Percentiles rank a stretch among this genome's conserved stretches.
Evolutionary conservation across 2,113 vertebrate genomes (phyloP).

Genomic region (Irena cyanogastra): DNA sequence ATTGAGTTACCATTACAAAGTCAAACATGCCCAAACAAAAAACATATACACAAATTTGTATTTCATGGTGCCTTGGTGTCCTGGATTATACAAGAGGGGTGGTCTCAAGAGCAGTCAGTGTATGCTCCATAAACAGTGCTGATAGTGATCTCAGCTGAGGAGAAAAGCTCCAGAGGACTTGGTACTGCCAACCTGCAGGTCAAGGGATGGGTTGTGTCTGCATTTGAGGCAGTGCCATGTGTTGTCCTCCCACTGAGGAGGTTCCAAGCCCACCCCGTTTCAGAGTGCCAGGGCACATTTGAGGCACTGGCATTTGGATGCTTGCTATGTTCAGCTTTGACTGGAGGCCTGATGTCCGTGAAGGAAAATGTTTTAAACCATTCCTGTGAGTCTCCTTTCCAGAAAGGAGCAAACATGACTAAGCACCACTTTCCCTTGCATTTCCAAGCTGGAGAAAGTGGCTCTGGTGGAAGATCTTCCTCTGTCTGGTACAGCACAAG

Average conservation of each 20-base stretch:
- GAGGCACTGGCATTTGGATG: not conserved
- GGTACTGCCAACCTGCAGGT: not conserved
- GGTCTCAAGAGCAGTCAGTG: not conserved
- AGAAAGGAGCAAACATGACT: not conserved
- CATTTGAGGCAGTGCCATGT: not conserved
- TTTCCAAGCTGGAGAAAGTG: not conserved
- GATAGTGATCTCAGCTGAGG: not conserved
- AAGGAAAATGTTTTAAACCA: not conserved
- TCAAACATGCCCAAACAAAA: not conserved
- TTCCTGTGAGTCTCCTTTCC: not conserved
- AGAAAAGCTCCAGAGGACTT: not conserved
- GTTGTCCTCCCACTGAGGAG: not conserved
- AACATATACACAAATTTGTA: not conserved
- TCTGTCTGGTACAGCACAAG: not conserved
- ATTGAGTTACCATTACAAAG: constrained; percentile 5
- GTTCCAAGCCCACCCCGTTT: not conserved
- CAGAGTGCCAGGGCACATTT: not conserved
- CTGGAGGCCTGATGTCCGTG: not conserved
- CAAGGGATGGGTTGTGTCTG: not conserved
- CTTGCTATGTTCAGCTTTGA: not conserved
- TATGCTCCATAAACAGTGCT: not conserved
- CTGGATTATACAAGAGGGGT: not conserved
- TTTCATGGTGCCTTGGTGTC: not conserved
- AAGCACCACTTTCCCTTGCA: not conserved
- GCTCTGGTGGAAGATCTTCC: not conserved